Evolutionary conservation across 2,113 vertebrate species (phyloP), one percentile per base, ranked within the genome.

Genomic region (Rostratula benghalensis): DNA sequence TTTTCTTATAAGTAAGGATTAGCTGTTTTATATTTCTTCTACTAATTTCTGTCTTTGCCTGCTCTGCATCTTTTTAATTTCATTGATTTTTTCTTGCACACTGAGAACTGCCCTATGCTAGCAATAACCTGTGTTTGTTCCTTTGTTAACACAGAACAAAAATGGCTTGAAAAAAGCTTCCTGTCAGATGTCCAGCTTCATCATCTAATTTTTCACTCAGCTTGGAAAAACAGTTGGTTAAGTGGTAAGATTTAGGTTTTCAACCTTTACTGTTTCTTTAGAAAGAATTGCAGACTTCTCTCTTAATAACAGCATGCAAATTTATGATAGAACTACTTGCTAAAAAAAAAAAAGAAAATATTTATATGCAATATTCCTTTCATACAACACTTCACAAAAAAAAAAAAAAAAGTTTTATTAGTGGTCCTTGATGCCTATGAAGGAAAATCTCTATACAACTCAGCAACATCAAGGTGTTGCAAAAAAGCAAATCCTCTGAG

Each of bases 401-500:
- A 83, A 73, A 18, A n/a, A n/a, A n/a, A n/a, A n/a, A n/a, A n/a
- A n/a, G 7, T 7, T 77, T 91, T 54, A 43, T 93, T 86, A 91
- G 77, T n/a, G 24, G 16, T 48, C 67, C 84, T 33, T 23, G 79
- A 67, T 77, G 56, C 30, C 57, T 90, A n/a, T 83, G 57, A 96
- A 91, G 67, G 39, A 96, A 95, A 95, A 31, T 28, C 24, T 89
- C 86, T 68, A 27, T 76, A 86, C 51, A 93, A 81, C 43, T 73
- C 50, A 43, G 31, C 9, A 89, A 91, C 19, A 85, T 92, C 74
- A 91, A 94, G 90, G 9, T 94, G 75, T 31, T 70, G 60, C 67
- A 48, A 94, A 87, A 94, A 92, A 87, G 1, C 30, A 78, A 90
- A 89, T 53, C 31, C 51, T 83, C 15, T 73, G 80, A 94, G 83